These are phyloP conservation scores for Lemur catta DNA, from an alignment of 2,797 vertebrate genomes.

Conservation along the genomic window DNA sequence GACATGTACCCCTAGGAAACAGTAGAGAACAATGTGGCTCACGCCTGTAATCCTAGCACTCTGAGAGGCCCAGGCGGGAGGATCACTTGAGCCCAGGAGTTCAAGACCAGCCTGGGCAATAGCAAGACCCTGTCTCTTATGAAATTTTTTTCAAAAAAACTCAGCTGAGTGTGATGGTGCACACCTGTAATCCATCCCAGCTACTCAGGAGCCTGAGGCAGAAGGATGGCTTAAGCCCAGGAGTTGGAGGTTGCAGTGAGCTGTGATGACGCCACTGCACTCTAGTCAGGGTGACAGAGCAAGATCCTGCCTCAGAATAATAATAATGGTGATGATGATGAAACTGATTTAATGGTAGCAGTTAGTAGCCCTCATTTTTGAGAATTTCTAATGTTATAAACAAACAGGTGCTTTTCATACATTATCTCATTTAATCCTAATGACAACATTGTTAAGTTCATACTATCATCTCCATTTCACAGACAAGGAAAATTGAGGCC, in stretches of 20 bases:
- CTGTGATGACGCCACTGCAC: neutral
- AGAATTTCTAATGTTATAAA: neutral
- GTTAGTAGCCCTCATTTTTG: neutral
- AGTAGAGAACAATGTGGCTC: neutral
- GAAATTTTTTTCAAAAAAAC: neutral
- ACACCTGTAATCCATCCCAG: neutral
- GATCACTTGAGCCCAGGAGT: neutral
- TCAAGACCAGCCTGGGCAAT: neutral
- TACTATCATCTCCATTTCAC: neutral
- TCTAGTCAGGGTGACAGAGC: neutral
- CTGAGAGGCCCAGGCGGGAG: neutral
- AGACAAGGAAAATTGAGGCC: neutral
- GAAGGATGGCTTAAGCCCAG: neutral
- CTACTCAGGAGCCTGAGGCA: neutral
- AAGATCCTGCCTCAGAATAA: neutral
- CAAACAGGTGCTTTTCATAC: neutral
- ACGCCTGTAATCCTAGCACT: neutral
- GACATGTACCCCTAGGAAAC: neutral
- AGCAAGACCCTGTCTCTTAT: neutral
- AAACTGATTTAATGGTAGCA: neutral
- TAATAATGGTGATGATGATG: neutral
- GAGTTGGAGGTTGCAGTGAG: neutral
- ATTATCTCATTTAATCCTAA: neutral
- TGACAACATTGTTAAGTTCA: neutral
- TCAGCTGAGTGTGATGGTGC: neutral